phyloP scores from a whole-genome alignment of 2,888 invertebrate genomes.

The Rhagonycha lutea region DNA sequence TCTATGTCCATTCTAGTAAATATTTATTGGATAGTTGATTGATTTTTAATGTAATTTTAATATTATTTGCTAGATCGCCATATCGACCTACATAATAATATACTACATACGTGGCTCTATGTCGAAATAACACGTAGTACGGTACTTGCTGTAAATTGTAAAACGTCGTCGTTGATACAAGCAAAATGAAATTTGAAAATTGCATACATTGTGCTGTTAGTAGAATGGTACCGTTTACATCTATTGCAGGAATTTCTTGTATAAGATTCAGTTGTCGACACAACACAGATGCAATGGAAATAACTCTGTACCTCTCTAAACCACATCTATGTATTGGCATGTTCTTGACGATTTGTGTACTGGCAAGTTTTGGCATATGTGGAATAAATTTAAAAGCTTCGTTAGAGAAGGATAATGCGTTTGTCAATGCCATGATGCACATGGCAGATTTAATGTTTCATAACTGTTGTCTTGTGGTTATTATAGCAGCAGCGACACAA shows the following conservation, averaged over 20 bases:
- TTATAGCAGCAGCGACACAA: neutral
- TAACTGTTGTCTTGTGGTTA: neutral
- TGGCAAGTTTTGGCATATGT: neutral
- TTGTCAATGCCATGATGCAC: neutral
- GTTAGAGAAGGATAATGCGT: neutral
- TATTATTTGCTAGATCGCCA: too few relatives aligned
- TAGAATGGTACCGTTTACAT: neutral
- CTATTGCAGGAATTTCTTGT: neutral
- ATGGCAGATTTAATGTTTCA: neutral
- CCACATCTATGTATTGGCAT: neutral
- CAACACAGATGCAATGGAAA: neutral
- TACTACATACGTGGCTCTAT: too few relatives aligned
- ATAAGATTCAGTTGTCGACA: neutral
- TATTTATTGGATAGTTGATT: too few relatives aligned
- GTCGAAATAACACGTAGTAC: neutral
- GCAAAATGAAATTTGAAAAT: neutral
- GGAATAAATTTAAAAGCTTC: neutral
- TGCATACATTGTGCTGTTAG: neutral
- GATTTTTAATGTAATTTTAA: too few relatives aligned
- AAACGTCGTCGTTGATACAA: neutral
- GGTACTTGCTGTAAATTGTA: neutral
- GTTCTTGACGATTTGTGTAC: neutral
- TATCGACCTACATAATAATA: too few relatives aligned
- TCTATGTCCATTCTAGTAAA: too few relatives aligned
- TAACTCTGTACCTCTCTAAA: neutral